Conservation (phyloP, 2,113 vertebrate species). For the Vanacampus margaritifer region DNA sequence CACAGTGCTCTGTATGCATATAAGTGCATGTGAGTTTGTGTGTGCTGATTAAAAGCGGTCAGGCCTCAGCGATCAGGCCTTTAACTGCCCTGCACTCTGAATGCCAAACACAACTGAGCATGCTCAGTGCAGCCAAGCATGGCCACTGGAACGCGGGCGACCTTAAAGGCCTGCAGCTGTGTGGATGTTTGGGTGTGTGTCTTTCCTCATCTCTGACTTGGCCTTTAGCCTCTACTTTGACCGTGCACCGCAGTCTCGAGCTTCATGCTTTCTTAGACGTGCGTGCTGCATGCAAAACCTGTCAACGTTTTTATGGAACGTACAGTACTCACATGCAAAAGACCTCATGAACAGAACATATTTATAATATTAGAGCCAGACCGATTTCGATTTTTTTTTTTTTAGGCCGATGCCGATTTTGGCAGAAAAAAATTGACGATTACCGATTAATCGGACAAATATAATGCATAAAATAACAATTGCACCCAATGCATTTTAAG, state of each 20-base stretch:
- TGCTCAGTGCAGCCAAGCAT: conserved; percentile 64
- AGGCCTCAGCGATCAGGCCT: conserved; percentile 70
- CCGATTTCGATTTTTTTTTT: no score
- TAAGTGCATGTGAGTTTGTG: conserved; percentile 35
- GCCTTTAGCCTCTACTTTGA: conserved; percentile 11
- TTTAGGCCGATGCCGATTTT: no score
- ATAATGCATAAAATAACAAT: no score
- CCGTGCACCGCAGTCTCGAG: conserved; percentile 10
- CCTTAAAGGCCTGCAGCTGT: conserved; percentile 50
- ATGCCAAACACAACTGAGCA: conserved; percentile 72
- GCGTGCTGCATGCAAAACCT: not conserved
- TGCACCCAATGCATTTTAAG: no score
- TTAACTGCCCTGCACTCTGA: conserved; percentile 60
- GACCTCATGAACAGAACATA: not conserved
- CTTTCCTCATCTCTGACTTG: conserved; percentile 23
- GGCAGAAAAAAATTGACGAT: no score
- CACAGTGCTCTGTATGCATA: conserved; percentile 37
- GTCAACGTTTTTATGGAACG: not conserved
- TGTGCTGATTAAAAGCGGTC: conserved; percentile 72
- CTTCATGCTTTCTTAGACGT: not conserved
- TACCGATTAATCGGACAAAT: no score
- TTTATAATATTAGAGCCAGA: no score
- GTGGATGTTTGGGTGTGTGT: conserved; percentile 17
- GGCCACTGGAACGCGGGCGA: conserved; percentile 38
- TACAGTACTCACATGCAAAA: not conserved